Base-by-base conservation (phyloP, 2,113 vertebrate species). In the Indicator maculatus region DNA sequence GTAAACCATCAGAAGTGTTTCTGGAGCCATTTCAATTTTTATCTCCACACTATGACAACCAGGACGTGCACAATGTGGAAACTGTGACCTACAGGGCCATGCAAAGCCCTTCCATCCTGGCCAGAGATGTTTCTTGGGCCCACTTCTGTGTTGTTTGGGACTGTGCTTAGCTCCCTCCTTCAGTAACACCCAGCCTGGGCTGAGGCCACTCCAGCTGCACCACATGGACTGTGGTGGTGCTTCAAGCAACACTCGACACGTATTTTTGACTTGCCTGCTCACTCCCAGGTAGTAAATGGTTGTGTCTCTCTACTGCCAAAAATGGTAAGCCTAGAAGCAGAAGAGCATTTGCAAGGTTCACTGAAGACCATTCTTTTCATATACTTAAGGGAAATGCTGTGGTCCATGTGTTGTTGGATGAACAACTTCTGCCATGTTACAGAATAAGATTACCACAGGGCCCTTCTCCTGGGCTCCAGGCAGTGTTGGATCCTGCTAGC, bases 191-290 rank as follows among this genome's bases (percentile, higher is more conserved):
- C 1, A 1, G 9, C 3, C 13, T 56, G 76, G 72, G 23, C 55
- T 84, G 59, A 83, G 67, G 39, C n/a, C 50, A 2, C 28, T 24
- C 50, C 14, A 8, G 15, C 30, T 7, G 1, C n/a, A 44, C 8
- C 39, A 5, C 0, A 0, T 39, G 27, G 31, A n/a, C 38, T 3
- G 6, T 27, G 31, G 8, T 52, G 31, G 28, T 28, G 8, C 28
- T 92, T 63, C 75, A 73, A 76, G 45, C 36, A 69, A 14, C 27
- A 7, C 20, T 2, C 41, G 15, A 36, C 8, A 2, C 36, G 55
- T 61, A 24, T 15, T 93, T 89, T 65, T 69, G 15, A 56, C 44
- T 67, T 69, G 36, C 12, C 12, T 3, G 1, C 75, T 59, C 50
- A 84, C 24, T 75, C 26, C 19, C 5, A 38, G 3, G 41, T 36